Evolutionary conservation across 2,797 vertebrate genomes (phyloP).

Genomic region (Zonotrichia albicollis): DNA sequence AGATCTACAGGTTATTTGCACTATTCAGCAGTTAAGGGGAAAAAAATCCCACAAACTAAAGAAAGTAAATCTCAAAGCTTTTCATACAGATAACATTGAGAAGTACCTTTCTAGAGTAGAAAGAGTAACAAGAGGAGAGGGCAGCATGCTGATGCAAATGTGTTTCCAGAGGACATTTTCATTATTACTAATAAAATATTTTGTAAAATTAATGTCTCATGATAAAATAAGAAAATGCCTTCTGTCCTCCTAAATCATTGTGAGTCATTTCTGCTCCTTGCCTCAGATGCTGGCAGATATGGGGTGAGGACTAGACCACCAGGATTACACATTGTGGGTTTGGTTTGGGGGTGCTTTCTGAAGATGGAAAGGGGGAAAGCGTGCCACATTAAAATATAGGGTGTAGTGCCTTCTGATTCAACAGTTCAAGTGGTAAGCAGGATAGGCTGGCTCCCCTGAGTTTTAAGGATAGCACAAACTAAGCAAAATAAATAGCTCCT

Average conservation of each 20-base stretch:
- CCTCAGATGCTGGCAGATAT: background rate
- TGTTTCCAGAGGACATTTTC: background rate
- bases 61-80: slow-evolving; percentile 23
- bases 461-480: background rate
- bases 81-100: background rate
- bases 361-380: background rate
- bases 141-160: background rate
- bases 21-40: background rate
- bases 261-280: background rate
- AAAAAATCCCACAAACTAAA: background rate
- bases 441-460: background rate
- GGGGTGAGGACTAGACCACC: background rate
- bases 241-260: background rate
- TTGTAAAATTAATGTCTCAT: background rate
- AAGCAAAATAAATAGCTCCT: background rate
- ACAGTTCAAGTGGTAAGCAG: background rate
- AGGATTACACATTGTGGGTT: background rate
- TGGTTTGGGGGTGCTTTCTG: background rate
- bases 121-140: slow-evolving; percentile 11
- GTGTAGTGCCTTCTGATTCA: background rate
- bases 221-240: background rate
- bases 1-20: slow-evolving; percentile 40
- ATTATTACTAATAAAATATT: background rate
- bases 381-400: background rate
- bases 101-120: background rate